These are phyloP conservation scores for Acanthosepion pharaonis DNA, from an alignment of 2,888 invertebrate species.

Conservation along the genomic window DNA sequence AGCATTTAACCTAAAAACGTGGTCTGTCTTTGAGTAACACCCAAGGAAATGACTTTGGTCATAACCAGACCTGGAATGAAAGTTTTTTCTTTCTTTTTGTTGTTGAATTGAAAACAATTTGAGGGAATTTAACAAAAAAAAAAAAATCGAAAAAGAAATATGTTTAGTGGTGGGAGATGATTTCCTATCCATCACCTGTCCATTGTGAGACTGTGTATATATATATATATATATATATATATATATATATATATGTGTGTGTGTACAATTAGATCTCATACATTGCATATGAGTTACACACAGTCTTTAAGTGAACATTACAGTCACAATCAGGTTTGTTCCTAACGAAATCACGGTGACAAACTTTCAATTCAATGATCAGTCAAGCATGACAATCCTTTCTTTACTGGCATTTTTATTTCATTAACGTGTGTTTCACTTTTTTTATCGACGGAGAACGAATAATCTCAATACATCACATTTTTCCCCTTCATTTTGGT, in stretches of 20 bases:
- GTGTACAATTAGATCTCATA: neutral
- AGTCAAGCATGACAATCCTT: too few species aligned
- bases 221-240: slow-evolving; percentile 8
- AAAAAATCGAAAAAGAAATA: neutral
- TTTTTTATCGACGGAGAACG: too few species aligned
- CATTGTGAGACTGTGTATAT: neutral
- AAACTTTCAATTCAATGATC: too few species aligned
- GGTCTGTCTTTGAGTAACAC: neutral
- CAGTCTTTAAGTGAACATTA: too few species aligned
- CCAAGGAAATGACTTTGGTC: neutral
- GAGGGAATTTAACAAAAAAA: too few species aligned
- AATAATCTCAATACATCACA: too few species aligned
- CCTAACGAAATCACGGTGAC: too few species aligned
- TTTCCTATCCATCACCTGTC: neutral
- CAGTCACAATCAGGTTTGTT: too few species aligned
- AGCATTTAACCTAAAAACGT: neutral
- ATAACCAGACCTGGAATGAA: neutral
- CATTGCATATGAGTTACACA: too few species aligned
- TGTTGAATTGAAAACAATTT: neutral
- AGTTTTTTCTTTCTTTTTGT: neutral
- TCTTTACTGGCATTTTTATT: too few species aligned
- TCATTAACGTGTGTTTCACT: too few species aligned
- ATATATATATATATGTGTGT: neutral
- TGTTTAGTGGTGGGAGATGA: neutral
- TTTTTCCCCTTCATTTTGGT: too few species aligned